A percentile compares a stretch with the other conserved stretches of the same genome.
These are phyloP conservation scores for Latheticus oryzae DNA, from an alignment of 2,888 invertebrate genomes.

Conservation along the genomic window DNA sequence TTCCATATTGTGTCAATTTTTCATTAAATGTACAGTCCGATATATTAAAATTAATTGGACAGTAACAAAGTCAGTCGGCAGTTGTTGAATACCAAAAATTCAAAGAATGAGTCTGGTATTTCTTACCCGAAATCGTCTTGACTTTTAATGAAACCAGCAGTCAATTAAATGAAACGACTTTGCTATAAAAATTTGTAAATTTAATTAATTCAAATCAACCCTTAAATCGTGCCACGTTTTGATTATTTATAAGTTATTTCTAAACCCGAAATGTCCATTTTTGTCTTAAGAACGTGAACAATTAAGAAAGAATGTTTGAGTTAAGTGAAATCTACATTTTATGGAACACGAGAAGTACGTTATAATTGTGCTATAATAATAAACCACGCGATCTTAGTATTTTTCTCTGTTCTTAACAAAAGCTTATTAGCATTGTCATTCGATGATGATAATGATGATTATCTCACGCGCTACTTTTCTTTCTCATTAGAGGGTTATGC, in stretches of 20 bases:
- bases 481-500: constrained; percentile 8
- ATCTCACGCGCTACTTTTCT: constrained; percentile 48
- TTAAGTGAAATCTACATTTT: constrained; percentile 30
- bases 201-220: constrained; percentile 26
- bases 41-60: constrained; percentile 63
- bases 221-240: constrained; percentile 17
- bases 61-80: constrained; percentile 54
- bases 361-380: constrained; percentile 40
- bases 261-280: constrained; percentile 34
- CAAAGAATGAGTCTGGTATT: constrained; percentile 51
- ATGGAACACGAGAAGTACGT: constrained; percentile 42
- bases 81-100: constrained; percentile 46
- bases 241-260: constrained; percentile 18
- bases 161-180: constrained; percentile 46
- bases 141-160: constrained; percentile 52
- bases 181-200: constrained; percentile 35
- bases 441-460: no score
- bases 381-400: constrained; percentile 51
- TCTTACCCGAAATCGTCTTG: constrained; percentile 36
- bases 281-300: constrained; percentile 42
- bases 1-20: no score
- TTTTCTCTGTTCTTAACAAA: constrained; percentile 46
- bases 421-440: constrained; percentile 33
- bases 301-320: constrained; percentile 41
- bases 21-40: constrained; percentile 60